Percentiles rank a stretch among this genome's conserved stretches.
These are phyloP conservation scores for Podabrus alpinus DNA, from an alignment of 2,888 invertebrate genomes.

Conservation along the genomic window DNA sequence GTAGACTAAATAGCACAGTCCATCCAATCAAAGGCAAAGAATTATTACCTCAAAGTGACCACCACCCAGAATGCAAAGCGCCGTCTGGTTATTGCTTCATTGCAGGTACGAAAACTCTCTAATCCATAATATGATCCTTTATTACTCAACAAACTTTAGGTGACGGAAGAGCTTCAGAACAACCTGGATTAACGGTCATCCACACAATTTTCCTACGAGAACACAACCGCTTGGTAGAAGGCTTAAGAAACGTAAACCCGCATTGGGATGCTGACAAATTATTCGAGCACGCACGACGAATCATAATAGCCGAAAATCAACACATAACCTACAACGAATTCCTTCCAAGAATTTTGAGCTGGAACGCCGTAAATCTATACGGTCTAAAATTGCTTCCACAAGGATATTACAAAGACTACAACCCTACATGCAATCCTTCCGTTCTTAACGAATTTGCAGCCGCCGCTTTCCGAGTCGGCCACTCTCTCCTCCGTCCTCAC, in stretches of 20 bases:
- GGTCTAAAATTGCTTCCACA: conserved; percentile 81
- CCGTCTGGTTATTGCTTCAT: conserved; percentile 85
- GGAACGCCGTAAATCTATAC: conserved; percentile 86
- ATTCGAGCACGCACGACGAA: conserved; percentile 80
- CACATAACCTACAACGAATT: conserved; percentile 88
- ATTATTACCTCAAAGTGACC: conserved; percentile 75
- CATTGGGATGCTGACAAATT: conserved; percentile 87
- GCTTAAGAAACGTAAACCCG: conserved; percentile 78
- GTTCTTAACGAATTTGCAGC: conserved; percentile 89
- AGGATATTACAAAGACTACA: conserved; percentile 89
- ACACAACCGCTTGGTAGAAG: conserved; percentile 85
- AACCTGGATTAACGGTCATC: conserved; percentile 85
- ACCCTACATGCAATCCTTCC: conserved; percentile 85
- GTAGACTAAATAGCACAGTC: conserved; percentile 79
- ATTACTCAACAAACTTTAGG: conserved; percentile 53
- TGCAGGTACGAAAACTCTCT: conserved; percentile 64
- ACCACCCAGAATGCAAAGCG: conserved; percentile 87
- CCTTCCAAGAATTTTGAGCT: conserved; percentile 86
- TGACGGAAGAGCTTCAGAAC: conserved; percentile 90
- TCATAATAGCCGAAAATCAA: conserved; percentile 77
- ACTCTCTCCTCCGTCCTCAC: conserved; percentile 84
- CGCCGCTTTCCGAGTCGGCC: conserved; percentile 91
- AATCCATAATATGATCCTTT: neutral
- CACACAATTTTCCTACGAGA: conserved; percentile 89
- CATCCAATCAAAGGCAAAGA: conserved; percentile 78